Conservation (phyloP, 2,797 vertebrate species). For the Echeneis naucrates region DNA sequence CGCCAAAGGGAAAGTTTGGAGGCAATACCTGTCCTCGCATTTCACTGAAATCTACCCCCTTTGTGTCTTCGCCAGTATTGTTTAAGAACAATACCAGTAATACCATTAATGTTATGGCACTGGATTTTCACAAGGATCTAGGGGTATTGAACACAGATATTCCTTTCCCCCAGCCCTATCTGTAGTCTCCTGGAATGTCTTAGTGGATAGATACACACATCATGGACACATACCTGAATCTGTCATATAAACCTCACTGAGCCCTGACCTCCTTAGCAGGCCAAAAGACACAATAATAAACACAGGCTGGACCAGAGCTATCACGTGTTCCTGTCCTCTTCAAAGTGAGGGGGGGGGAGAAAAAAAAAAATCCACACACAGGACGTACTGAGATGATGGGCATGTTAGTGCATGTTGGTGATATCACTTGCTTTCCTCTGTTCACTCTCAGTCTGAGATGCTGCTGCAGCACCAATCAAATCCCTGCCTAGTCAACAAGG, state of each 20-base stretch:
- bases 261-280: constrained; percentile 26
- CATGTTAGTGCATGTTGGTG: constrained; percentile 14
- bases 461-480: constrained; percentile 97
- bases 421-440: constrained; percentile 33
- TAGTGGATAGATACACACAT: constrained; percentile 17
- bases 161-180: constrained; percentile 40
- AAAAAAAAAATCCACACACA: constrained; percentile 19
- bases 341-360: too few relatives aligned
- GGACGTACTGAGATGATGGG: constrained; percentile 24
- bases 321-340: constrained; percentile 37
- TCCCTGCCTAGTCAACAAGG: constrained; percentile 92
- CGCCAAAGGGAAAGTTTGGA: constrained; percentile 39
- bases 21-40: constrained; percentile 40
- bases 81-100: constrained; percentile 57
- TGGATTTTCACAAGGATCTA: constrained; percentile 24
- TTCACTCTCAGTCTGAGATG: constrained; percentile 90
- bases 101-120: constrained; percentile 36
- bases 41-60: constrained; percentile 60
- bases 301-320: constrained; percentile 11
- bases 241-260: constrained; percentile 20
- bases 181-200: constrained; percentile 41
- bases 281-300: constrained; percentile 27
- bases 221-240: not conserved
- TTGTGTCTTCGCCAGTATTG: constrained; percentile 59
- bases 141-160: constrained; percentile 38